Conservation (phyloP, 2,888 invertebrate species). For the Drosophila engyochracea region DNA sequence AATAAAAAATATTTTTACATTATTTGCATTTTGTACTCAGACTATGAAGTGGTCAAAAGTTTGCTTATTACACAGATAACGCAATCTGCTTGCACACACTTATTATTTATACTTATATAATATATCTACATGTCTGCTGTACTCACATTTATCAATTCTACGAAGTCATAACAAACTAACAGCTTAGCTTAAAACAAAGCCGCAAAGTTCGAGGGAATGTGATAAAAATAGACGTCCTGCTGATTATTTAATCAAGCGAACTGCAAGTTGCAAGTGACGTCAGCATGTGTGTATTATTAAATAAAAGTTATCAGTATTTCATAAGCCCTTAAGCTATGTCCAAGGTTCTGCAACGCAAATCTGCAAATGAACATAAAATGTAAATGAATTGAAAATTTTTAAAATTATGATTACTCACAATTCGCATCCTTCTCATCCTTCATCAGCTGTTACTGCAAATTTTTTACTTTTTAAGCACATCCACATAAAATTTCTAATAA, state of each 20-base stretch:
- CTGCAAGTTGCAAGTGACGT: neutral
- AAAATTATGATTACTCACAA: neutral
- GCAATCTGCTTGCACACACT: neutral
- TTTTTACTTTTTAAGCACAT: conserved; percentile 16
- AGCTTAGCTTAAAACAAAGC: neutral
- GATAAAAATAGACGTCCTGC: neutral
- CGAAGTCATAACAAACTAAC: too few relatives aligned
- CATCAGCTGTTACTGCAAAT: too few relatives aligned
- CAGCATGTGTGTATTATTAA: neutral
- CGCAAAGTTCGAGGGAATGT: neutral
- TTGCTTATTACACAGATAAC: conserved; percentile 6
- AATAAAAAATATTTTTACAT: neutral
- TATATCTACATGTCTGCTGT: neutral
- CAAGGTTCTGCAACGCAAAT: neutral
- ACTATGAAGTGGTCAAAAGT: neutral
- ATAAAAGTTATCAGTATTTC: neutral
- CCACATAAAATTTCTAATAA: conserved; percentile 44
- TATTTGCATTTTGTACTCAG: neutral
- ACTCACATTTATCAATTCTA: too few relatives aligned
- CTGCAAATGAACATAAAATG: neutral
- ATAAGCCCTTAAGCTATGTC: too few relatives aligned
- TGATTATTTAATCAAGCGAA: neutral
- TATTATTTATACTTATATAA: neutral
- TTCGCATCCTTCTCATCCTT: neutral
- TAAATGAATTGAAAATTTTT: neutral